phyloP scores from a whole-genome alignment of 2,797 vertebrate genomes.

The Toxotes lorentzi region DNA sequence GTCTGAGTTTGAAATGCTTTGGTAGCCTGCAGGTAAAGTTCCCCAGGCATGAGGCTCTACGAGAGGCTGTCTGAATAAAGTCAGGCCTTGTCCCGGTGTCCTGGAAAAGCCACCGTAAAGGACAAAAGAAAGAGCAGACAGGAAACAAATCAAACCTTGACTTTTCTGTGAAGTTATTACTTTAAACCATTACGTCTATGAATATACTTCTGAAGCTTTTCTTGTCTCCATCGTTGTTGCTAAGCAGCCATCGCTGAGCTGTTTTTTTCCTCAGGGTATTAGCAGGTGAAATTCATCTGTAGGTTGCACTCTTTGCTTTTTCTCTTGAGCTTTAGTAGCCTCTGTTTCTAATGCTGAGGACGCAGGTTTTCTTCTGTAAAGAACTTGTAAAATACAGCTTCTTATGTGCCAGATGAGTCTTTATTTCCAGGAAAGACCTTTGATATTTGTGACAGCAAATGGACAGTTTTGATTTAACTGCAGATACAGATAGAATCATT shows the following conservation, averaged over 20 bases:
- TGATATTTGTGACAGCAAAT: not conserved
- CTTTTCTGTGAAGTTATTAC: not conserved
- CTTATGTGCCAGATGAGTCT: not conserved
- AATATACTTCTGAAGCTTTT: not conserved
- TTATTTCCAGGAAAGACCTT: not conserved
- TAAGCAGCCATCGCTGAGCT: slow-evolving; percentile 13
- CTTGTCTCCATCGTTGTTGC: slow-evolving; percentile 23
- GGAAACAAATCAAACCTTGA: no score
- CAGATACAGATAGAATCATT: not conserved
- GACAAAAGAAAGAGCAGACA: not conserved
- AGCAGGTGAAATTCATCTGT: not conserved
- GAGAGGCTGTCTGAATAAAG: not conserved
- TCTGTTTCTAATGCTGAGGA: not conserved
- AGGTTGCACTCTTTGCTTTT: not conserved
- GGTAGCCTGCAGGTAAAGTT: slow-evolving; percentile 18
- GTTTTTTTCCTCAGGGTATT: not conserved
- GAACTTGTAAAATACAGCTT: not conserved
- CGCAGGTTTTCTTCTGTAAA: not conserved
- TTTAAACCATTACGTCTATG: not conserved
- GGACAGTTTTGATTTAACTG: not conserved
- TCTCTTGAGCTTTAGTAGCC: not conserved
- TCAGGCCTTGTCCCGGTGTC: not conserved
- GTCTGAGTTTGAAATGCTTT: slow-evolving; percentile 1
- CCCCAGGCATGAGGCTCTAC: not conserved
- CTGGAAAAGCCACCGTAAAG: not conserved